These are phyloP conservation scores for Zaprionus lineosus DNA, from an alignment of 2,888 invertebrate genomes.

Conservation along the genomic window DNA sequence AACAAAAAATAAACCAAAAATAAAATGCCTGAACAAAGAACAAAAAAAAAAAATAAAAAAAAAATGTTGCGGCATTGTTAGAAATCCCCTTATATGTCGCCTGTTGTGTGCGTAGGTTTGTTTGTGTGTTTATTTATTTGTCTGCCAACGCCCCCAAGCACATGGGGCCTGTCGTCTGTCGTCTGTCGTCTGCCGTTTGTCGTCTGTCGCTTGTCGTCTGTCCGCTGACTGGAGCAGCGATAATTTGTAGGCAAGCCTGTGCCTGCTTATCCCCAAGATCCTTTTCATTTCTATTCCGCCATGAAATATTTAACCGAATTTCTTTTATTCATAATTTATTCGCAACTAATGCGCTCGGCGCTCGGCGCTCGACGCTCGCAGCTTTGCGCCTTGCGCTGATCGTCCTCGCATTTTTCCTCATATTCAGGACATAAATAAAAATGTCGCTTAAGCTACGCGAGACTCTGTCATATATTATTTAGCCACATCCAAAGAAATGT, in stretches of 20 bases:
- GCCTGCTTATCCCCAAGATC: slow-evolving; percentile 48
- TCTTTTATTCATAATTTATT: slow-evolving; percentile 67
- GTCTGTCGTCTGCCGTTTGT: no score
- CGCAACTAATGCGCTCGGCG: slow-evolving; percentile 63
- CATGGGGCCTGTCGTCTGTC: slow-evolving; percentile 18
- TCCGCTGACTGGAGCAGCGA: slow-evolving; percentile 42
- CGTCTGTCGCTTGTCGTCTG: no score
- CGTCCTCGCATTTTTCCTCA: slow-evolving; percentile 50
- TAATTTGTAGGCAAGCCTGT: slow-evolving; percentile 65
- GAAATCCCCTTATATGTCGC: slow-evolving; percentile 15
- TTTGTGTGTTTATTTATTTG: slow-evolving; percentile 39
- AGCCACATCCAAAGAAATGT: no score
- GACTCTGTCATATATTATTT: slow-evolving; percentile 62
- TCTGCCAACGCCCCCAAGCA: slow-evolving; percentile 43
- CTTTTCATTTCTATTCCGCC: slow-evolving; percentile 51
- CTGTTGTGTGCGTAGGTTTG: neutral
- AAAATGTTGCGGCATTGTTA: slow-evolving; percentile 56
- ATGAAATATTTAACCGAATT: slow-evolving; percentile 71
- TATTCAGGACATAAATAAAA: slow-evolving; percentile 53
- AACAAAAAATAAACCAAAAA: slow-evolving; percentile 59
- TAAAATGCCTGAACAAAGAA: slow-evolving; percentile 44
- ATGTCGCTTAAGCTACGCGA: slow-evolving; percentile 54
- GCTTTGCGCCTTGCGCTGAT: slow-evolving; percentile 50
- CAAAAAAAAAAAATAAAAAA: no score
- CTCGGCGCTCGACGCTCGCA: slow-evolving; percentile 51